These are phyloP conservation scores for Megamerina dolium DNA, from an alignment of 2,888 invertebrate species.

Conservation along the genomic window DNA sequence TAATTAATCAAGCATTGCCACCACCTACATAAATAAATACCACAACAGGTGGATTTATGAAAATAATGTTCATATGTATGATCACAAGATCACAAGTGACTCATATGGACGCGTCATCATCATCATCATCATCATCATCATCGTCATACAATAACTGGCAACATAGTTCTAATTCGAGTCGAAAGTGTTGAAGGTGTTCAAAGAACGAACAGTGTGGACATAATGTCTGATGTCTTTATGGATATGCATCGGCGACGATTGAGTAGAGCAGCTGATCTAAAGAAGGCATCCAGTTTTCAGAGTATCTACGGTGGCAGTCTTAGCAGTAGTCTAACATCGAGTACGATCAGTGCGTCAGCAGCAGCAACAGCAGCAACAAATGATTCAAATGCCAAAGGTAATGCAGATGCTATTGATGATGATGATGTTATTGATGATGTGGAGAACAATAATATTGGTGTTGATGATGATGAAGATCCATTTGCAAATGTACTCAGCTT, in stretches of 20 bases:
- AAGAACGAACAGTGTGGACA: too few relatives aligned
- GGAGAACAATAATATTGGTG: not conserved
- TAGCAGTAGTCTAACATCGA: conserved; percentile 3
- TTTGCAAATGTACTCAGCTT: conserved; percentile 50
- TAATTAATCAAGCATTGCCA: too few relatives aligned
- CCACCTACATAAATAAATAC: too few relatives aligned
- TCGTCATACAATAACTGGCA: too few relatives aligned
- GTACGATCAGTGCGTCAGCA: conserved; percentile 1
- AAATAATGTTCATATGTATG: too few relatives aligned
- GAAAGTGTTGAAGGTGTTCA: too few relatives aligned
- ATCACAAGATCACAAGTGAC: too few relatives aligned
- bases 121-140: too few relatives aligned
- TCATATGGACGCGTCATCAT: too few relatives aligned
- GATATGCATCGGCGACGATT: conserved; percentile 22
- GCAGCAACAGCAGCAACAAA: conserved; percentile 10
- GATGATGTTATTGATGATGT: conserved; percentile 7
- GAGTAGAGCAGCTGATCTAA: conserved; percentile 13
- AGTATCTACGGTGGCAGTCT: conserved; percentile 2
- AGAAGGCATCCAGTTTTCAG: conserved; percentile 12
- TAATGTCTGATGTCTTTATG: conserved; percentile 34
- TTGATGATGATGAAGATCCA: conserved; percentile 27
- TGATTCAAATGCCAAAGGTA: conserved; percentile 3
- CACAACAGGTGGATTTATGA: too few relatives aligned
- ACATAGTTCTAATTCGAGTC: too few relatives aligned
- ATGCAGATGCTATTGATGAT: conserved; percentile 3